These are phyloP conservation scores for Brachypalpus laphriformis DNA, from an alignment of 2,888 invertebrate genomes.

Conservation along the genomic window DNA sequence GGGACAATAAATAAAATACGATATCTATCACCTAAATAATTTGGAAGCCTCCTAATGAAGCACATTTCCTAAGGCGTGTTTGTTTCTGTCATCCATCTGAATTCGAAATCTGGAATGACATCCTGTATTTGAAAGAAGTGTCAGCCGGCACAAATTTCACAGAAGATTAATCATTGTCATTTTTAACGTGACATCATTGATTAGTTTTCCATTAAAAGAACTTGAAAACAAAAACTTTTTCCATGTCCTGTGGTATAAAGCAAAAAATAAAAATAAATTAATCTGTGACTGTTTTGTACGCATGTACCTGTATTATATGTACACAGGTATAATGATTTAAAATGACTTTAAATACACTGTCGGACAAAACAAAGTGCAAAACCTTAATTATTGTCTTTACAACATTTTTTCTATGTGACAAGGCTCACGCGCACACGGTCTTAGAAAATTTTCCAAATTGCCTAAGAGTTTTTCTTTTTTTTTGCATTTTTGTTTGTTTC, in stretches of 20 bases:
- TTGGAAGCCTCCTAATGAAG: not conserved
- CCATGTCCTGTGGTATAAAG: not conserved
- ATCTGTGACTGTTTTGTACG: no score
- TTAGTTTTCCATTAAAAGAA: not conserved
- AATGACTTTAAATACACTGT: no score
- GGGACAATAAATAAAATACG: no score
- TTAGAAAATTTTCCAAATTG: no score
- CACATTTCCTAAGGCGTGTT: not conserved
- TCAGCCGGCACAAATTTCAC: not conserved
- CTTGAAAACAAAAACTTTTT: not conserved
- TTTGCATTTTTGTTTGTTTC: no score
- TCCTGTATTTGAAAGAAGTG: not conserved
- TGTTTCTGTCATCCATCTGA: not conserved
- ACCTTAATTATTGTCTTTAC: no score
- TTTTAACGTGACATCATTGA: not conserved
- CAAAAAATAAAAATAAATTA: not conserved
- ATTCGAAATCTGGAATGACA: not conserved
- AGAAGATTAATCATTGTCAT: constrained; percentile 10
- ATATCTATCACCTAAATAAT: not conserved
- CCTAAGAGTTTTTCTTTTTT: no score
- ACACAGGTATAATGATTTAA: not conserved
- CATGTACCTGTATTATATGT: not conserved
- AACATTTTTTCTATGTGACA: no score
- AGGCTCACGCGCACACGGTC: no score
- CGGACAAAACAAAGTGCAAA: no score